phyloP scores from a whole-genome alignment of 2,113 vertebrate genomes.

The Thermophis baileyi region DNA sequence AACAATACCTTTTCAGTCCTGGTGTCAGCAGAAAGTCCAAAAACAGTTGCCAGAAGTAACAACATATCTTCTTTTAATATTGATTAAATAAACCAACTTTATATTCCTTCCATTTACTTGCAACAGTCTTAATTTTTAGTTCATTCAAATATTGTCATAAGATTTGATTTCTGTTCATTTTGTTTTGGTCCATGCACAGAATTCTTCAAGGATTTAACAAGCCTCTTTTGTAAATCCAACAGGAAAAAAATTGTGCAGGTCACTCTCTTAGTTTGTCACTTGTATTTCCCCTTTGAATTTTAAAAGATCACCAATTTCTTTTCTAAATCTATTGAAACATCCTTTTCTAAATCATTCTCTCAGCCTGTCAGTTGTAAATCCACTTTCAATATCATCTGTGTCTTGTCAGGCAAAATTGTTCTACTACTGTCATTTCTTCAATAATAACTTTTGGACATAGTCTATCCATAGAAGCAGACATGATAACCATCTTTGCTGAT shows the following conservation, averaged over 20 bases:
- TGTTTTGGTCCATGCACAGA: not conserved
- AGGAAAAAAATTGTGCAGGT: not conserved
- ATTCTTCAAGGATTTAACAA: not conserved
- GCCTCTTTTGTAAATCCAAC: not conserved
- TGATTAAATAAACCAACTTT: not conserved
- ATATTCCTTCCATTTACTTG: not conserved
- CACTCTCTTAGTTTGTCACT: not conserved
- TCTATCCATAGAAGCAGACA: not conserved
- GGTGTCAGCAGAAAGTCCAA: not conserved
- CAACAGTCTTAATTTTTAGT: not conserved
- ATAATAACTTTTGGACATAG: not conserved
- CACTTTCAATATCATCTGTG: not conserved
- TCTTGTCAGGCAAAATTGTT: not conserved
- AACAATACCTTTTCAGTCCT: not conserved
- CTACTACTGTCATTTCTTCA: not conserved
- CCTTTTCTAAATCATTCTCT: not conserved
- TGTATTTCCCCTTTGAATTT: not conserved
- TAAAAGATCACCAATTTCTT: not conserved
- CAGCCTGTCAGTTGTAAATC: not conserved
- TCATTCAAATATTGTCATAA: not conserved
- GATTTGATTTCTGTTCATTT: not conserved
- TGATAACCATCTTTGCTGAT: not conserved
- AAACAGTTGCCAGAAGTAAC: not conserved
- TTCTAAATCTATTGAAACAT: not conserved
- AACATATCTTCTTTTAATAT: not conserved